phyloP scores from a whole-genome alignment of 2,797 vertebrate genomes.

The Syndactyla subalaris region DNA sequence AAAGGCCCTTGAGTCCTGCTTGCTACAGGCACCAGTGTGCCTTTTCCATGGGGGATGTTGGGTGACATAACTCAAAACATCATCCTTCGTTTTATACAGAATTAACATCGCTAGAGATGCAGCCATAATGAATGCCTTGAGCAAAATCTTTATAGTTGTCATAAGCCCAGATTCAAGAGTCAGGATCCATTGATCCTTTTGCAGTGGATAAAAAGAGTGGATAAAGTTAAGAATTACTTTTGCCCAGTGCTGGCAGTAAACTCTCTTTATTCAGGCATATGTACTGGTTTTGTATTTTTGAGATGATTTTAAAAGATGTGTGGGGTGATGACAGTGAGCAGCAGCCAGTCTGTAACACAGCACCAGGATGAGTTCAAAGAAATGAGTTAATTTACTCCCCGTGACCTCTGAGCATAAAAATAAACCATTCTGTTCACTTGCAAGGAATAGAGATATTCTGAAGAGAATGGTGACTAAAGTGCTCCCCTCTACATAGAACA shows the following conservation, averaged over 20 bases:
- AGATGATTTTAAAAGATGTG: not conserved
- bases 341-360: not conserved
- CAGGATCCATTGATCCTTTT: not conserved
- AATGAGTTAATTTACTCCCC: not conserved
- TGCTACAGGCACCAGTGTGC: not conserved
- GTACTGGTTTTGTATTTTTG: not conserved
- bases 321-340: not conserved
- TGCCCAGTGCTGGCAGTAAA: not conserved
- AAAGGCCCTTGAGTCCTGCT: not conserved
- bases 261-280: not conserved
- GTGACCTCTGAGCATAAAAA: not conserved
- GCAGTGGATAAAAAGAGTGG: not conserved
- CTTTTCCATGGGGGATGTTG: not conserved
- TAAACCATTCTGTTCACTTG: not conserved
- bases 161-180: not conserved
- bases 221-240: not conserved
- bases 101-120: not conserved
- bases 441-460: not conserved
- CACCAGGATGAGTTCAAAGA: not conserved
- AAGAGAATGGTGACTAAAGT: constrained; percentile 18
- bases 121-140: not conserved
- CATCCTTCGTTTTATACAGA: not conserved
- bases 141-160: not conserved
- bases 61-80: not conserved
- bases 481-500: not conserved